These are phyloP conservation scores for Tiliqua scincoides DNA, from an alignment of 2,113 vertebrate species.

Conservation along the genomic window DNA sequence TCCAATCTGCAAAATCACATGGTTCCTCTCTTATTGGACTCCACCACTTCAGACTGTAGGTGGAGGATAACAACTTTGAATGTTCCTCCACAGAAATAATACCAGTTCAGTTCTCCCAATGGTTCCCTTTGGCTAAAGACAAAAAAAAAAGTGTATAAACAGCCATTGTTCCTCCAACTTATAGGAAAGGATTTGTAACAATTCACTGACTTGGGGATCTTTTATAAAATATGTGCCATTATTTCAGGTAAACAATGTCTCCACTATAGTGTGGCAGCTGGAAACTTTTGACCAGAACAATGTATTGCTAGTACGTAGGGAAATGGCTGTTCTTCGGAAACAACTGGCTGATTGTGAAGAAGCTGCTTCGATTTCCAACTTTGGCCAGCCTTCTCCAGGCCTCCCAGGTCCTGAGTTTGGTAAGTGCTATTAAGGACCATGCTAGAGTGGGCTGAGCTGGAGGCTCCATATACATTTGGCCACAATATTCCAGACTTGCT, in stretches of 20 bases:
- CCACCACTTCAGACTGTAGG: too few relatives aligned
- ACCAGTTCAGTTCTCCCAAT: too few relatives aligned
- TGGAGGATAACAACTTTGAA: too few relatives aligned
- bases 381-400: not conserved
- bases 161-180: too few relatives aligned
- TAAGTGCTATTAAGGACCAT: not conserved
- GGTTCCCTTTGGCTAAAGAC: too few relatives aligned
- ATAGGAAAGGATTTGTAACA: not conserved
- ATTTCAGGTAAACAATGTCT: slow-evolving; percentile 77
- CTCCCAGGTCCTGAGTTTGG: not conserved
- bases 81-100: too few relatives aligned
- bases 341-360: slow-evolving; percentile 76
- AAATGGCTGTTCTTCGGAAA: slow-evolving; percentile 76
- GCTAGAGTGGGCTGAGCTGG: not conserved
- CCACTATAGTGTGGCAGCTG: slow-evolving; percentile 73
- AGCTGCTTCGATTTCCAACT: not conserved
- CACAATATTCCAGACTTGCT: not conserved
- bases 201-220: not conserved
- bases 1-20: too few relatives aligned
- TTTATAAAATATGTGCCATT: not conserved
- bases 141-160: too few relatives aligned
- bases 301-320: slow-evolving; percentile 71
- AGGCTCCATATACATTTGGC: not conserved
- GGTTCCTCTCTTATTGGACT: too few relatives aligned
- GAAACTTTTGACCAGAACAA: slow-evolving; percentile 77